Conservation (phyloP, 2,797 vertebrate genomes). For the Bovichtus diacanthus region DNA sequence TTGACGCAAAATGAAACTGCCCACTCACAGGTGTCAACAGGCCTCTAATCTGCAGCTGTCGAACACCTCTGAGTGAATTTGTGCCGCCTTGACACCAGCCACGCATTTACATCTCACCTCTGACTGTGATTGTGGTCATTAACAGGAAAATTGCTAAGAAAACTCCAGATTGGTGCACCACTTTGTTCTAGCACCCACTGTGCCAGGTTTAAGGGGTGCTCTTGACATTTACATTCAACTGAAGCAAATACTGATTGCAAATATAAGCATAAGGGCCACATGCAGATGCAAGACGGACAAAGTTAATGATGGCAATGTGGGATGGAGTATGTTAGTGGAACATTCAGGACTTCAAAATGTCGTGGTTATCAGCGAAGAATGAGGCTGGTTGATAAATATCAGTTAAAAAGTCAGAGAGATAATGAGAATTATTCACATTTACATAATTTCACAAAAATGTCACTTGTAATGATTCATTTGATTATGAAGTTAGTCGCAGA, state of each 20-base stretch:
- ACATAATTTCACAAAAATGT: constrained; percentile 29
- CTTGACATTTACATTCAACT: constrained; percentile 71
- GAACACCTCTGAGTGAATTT: constrained; percentile 6
- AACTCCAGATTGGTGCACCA: constrained; percentile 26
- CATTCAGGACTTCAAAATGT: constrained; percentile 44
- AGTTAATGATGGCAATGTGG: constrained; percentile 49
- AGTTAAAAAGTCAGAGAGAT: constrained; percentile 42
- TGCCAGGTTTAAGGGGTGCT: constrained; percentile 43
- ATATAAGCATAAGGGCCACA: constrained; percentile 50
- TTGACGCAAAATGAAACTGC: constrained; percentile 4
- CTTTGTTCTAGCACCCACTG: constrained; percentile 48
- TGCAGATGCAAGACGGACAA: constrained; percentile 43
- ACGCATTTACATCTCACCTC: constrained; percentile 29
- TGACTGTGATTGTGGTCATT: constrained; percentile 42
- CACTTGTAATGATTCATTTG: constrained; percentile 40
- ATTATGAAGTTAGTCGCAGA: constrained; percentile 32
- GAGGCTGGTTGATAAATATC: constrained; percentile 43
- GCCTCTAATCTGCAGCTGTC: constrained; percentile 4
- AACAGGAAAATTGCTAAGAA: constrained; percentile 39
- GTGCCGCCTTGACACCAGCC: constrained; percentile 5
- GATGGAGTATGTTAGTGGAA: constrained; percentile 11
- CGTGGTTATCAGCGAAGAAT: constrained; percentile 49
- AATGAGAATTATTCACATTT: constrained; percentile 63
- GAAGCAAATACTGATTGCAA: constrained; percentile 64
- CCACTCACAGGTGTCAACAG: constrained; percentile 30